A percentile compares a stretch with the other conserved stretches of the same genome.
phyloP scores from a whole-genome alignment of 2,888 invertebrate species.

The Ichneumon xanthorius region DNA sequence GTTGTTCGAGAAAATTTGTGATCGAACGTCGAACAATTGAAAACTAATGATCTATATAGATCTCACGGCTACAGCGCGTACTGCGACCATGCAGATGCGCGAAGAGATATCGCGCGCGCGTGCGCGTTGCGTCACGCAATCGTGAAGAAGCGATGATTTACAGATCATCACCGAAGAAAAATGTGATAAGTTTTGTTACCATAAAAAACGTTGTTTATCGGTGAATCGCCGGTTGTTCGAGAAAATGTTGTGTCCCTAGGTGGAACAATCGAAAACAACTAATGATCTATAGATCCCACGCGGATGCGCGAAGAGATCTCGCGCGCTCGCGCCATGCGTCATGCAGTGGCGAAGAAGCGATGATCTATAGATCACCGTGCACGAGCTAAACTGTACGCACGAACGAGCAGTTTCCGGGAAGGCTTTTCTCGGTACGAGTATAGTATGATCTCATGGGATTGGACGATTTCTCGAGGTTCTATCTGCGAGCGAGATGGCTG shows the following conservation, averaged over 20 bases:
- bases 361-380: neutral
- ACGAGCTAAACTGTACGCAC: neutral
- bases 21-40: no score
- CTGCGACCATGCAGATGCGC: neutral
- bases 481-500: neutral
- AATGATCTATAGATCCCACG: neutral
- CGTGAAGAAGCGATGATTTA: neutral
- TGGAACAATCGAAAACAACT: neutral
- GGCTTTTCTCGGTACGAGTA: neutral
- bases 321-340: neutral
- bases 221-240: neutral
- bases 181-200: neutral
- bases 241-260: neutral
- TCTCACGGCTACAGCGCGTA: no score
- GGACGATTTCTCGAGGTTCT: neutral
- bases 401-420: slow-evolving; percentile 25
- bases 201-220: neutral
- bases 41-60: no score
- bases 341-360: slow-evolving; percentile 17
- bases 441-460: neutral
- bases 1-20: neutral
- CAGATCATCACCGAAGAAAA: neutral
- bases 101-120: neutral
- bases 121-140: neutral
- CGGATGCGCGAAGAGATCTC: neutral